phyloP scores from a whole-genome alignment of 1,140 invertebrate species.

The Euura saliciscinereae region DNA sequence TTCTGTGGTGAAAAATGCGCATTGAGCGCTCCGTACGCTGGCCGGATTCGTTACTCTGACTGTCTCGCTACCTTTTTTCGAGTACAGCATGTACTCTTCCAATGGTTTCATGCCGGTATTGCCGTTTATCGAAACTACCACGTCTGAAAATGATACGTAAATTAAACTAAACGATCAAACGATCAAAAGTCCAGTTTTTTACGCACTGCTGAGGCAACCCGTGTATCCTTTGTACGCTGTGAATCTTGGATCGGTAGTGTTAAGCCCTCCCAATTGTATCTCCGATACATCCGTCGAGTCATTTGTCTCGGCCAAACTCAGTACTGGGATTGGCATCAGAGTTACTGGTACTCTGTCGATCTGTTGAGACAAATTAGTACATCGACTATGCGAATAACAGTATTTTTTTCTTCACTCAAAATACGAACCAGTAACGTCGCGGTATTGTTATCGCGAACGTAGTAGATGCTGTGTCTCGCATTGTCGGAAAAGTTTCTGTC shows the following conservation, averaged over 20 bases:
- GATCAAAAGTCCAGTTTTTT: background rate
- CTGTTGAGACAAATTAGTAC: constrained; percentile 36
- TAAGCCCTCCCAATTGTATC: constrained; percentile 85
- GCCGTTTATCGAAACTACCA: constrained; percentile 80
- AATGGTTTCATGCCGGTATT: constrained; percentile 78
- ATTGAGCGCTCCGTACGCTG: constrained; percentile 83
- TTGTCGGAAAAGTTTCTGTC: constrained; percentile 82
- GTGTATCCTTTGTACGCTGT: constrained; percentile 84
- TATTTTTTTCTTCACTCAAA: no score
- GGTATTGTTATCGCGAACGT: constrained; percentile 73
- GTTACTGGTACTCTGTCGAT: constrained; percentile 78
- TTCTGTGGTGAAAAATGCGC: constrained; percentile 75
- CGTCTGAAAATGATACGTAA: constrained; percentile 63
- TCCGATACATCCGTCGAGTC: constrained; percentile 60
- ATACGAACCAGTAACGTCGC: constrained; percentile 67
- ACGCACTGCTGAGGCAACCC: constrained; percentile 87
- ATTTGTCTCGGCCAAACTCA: constrained; percentile 68
- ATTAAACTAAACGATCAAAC: no score
- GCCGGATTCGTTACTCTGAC: constrained; percentile 82
- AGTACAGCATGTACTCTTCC: constrained; percentile 89
- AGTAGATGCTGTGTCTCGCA: constrained; percentile 85
- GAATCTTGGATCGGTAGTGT: constrained; percentile 80
- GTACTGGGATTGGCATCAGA: constrained; percentile 68
- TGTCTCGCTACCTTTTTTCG: constrained; percentile 78
- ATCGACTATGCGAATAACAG: background rate